Evolutionary conservation across 1,140 invertebrate species (phyloP).

Genomic region (Drosophila kurseongensis): DNA sequence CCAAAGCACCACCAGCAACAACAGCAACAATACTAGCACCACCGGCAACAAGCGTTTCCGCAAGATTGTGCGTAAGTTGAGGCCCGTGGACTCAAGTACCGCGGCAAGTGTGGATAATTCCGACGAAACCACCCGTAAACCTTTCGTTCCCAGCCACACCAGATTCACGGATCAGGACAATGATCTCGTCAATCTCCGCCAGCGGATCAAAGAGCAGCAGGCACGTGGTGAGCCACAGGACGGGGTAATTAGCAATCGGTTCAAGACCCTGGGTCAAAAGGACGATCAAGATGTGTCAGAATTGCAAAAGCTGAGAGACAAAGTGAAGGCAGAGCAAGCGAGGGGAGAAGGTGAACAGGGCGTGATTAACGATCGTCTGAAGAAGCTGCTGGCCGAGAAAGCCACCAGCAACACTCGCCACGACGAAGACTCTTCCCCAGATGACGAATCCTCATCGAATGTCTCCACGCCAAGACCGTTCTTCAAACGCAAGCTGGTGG

Average conservation of each 20-base stretch:
- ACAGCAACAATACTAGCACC: constrained; percentile 31
- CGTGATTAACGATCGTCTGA: constrained; percentile 62
- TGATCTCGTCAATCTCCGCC: constrained; percentile 48
- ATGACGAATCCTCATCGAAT: background rate
- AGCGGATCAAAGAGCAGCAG: constrained; percentile 62
- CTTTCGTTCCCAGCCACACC: constrained; percentile 52
- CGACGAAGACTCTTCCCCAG: background rate
- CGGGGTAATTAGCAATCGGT: constrained; percentile 45
- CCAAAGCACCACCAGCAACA: constrained; percentile 32
- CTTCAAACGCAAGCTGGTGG: constrained; percentile 73
- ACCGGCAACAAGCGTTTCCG: constrained; percentile 69
- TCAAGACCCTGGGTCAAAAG: constrained; percentile 7
- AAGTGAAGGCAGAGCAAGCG: constrained; percentile 65
- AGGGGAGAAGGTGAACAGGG: constrained; percentile 57
- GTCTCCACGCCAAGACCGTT: constrained; percentile 48
- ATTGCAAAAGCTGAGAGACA: constrained; percentile 63
- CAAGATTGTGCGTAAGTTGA: constrained; percentile 75
- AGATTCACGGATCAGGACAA: constrained; percentile 34
- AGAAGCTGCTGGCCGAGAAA: constrained; percentile 59
- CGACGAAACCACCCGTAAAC: constrained; percentile 52
- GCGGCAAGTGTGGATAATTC: constrained; percentile 11
- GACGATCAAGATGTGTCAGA: constrained; percentile 47
- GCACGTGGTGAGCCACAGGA: constrained; percentile 31
- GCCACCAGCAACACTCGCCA: background rate
- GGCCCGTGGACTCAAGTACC: constrained; percentile 30